phyloP scores from a whole-genome alignment of 2,888 invertebrate genomes.

The Orchesellides sinensis region DNA sequence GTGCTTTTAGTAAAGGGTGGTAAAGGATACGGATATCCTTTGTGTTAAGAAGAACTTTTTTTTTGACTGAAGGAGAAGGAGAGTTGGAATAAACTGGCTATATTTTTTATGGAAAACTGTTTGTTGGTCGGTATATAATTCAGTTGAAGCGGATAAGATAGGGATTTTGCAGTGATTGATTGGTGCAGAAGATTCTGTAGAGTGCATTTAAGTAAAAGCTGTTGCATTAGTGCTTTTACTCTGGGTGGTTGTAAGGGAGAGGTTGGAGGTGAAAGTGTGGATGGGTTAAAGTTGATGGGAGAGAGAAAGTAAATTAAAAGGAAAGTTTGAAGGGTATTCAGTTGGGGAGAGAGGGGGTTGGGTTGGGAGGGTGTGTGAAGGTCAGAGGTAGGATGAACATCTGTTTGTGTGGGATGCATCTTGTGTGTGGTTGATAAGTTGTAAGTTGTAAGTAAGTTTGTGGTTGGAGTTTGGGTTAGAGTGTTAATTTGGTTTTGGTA shows the following conservation, averaged over 20 bases:
- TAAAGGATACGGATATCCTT: constrained; percentile 47
- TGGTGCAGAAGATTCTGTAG: background rate
- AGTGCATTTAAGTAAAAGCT: background rate
- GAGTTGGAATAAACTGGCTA: background rate
- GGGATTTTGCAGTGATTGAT: background rate
- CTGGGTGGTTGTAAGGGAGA: background rate
- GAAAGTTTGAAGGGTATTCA: no score
- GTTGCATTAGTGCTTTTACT: constrained; percentile 23
- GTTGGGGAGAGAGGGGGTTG: background rate
- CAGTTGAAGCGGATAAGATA: background rate
- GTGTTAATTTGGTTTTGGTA: background rate
- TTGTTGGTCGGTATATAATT: background rate
- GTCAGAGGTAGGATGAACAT: no score
- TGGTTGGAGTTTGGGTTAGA: background rate
- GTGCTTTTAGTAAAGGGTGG: background rate
- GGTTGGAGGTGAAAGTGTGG: background rate
- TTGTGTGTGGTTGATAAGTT: no score
- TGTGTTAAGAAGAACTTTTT: no score
- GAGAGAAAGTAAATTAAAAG: background rate
- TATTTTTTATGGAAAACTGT: background rate
- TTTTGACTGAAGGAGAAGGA: constrained; percentile 2
- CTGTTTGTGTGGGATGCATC: no score
- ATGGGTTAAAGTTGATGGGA: background rate
- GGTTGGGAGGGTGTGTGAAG: background rate
- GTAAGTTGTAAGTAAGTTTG: background rate